phyloP scores from a whole-genome alignment of 2,888 invertebrate genomes.

The Macrosoma leucophasiata region DNA sequence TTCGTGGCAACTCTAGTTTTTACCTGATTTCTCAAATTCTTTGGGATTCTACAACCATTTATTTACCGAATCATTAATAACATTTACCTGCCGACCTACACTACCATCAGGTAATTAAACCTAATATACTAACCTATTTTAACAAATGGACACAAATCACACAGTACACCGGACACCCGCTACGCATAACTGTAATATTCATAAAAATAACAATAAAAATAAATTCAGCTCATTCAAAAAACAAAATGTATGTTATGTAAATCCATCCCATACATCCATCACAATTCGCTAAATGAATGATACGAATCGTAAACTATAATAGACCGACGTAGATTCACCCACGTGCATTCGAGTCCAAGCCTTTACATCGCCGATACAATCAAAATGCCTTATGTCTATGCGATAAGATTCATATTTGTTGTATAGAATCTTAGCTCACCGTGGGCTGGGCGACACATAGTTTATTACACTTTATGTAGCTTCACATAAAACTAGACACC shows the following conservation, averaged over 20 bases:
- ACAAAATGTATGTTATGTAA: conserved; percentile 30
- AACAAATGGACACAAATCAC: no score
- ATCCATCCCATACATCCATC: conserved; percentile 45
- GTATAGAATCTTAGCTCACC: conserved; percentile 27
- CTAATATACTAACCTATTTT: no score
- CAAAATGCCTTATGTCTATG: conserved; percentile 11
- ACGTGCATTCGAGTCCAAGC: conserved; percentile 52
- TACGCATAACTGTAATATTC: no score
- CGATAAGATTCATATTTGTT: conserved; percentile 33
- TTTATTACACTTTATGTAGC: conserved; percentile 59
- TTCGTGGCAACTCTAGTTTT: no score
- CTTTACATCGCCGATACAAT: conserved; percentile 17
- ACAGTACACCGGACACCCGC: no score
- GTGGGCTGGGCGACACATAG: conserved; percentile 33
- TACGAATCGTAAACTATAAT: conserved; percentile 57
- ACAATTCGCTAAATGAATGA: conserved; percentile 66
- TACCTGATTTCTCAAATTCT: no score
- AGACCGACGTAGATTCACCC: conserved; percentile 50
- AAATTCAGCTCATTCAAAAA: conserved; percentile 12
- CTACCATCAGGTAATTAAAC: no score
- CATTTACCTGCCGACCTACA: no score
- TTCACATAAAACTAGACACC: conserved; percentile 68
- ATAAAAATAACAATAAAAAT: conserved; percentile 16
- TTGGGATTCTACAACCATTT: no score
- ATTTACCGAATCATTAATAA: no score